phyloP scores from a whole-genome alignment of 2,113 vertebrate species.

The Dasyornis broadbenti region DNA sequence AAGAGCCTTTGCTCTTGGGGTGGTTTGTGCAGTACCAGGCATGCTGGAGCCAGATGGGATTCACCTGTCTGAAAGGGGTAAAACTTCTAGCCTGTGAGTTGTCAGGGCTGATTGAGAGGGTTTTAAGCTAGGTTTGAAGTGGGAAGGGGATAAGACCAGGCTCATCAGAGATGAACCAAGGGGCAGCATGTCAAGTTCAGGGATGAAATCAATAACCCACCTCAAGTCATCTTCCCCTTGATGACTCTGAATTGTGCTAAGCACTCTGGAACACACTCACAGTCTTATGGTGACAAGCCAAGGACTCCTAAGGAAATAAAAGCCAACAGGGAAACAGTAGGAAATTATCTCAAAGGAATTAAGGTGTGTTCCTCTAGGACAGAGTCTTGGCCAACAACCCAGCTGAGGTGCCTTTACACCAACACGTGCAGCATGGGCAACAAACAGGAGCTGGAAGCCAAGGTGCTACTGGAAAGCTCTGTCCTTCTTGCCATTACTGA shows the following conservation, averaged over 20 bases:
- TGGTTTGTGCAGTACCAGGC: not conserved
- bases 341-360: not conserved
- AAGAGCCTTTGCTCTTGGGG: not conserved
- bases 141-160: not conserved
- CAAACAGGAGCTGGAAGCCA: not conserved
- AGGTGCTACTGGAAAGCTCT: not conserved
- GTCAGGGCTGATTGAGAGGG: not conserved
- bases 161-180: not conserved
- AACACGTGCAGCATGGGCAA: rapidly evolving
- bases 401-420: not conserved
- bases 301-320: not conserved
- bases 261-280: not conserved
- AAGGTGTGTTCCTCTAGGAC: not conserved
- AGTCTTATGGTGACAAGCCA: not conserved
- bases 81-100: not conserved
- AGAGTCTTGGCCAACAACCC: not conserved
- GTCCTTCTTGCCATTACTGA: not conserved
- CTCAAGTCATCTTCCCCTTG: not conserved
- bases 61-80: not conserved
- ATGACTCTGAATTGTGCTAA: not conserved
- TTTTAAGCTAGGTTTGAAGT: not conserved
- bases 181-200: not conserved
- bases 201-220: not conserved
- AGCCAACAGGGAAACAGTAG: not conserved
- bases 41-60: not conserved